Evolutionary conservation across 2,797 vertebrate genomes (phyloP), one percentile per base, ranked within the genome.

Genomic region (Mormyrops attenuatus): DNA sequence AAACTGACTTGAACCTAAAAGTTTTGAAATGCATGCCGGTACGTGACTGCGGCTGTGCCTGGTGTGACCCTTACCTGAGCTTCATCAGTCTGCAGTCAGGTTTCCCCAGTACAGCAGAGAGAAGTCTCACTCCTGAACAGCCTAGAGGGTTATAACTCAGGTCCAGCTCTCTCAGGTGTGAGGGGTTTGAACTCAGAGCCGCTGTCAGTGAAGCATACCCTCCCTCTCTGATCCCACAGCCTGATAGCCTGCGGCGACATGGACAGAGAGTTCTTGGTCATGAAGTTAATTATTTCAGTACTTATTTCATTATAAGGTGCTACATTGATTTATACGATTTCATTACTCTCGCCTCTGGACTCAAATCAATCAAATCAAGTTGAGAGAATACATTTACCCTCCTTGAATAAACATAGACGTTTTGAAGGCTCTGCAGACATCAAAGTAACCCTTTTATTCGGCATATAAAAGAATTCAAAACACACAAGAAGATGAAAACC

Each of bases 81-180:
- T 86, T 86, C n/a, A 8, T 22, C 57, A 89, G 5, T 22, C 69
- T 49, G 85, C 89, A 89, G 7, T 44, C 85, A n/a, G 89, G 57
- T n/a, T 66, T n/a, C 49, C 69, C n/a, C 89, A 89, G 55, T 49
- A 47, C n/a, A 15, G n/a, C 53, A 86, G 80, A 66, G 26, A 89
- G 80, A 26, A 60, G 53, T 30, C 49, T 63, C 22, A 86, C 13
- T 52, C 89, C 89, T 20, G 89, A 44, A 26, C 60, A 22, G 5
- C 89, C 89, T 13, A 66, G 53, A 13, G 80, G 50, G 47, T 89
- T 89, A 41, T 30, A 66, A 17, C 89, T 84, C 22, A 89, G 44
- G 26, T 89, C 82, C 38, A 89, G 41, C 57, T 89, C 82, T 85
- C 53, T 87, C 82, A 89, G 89, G 47, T 57, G 15, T 89, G 84